Conservation (phyloP, 2,797 vertebrate genomes). For the Oryzias sinensis region DNA sequence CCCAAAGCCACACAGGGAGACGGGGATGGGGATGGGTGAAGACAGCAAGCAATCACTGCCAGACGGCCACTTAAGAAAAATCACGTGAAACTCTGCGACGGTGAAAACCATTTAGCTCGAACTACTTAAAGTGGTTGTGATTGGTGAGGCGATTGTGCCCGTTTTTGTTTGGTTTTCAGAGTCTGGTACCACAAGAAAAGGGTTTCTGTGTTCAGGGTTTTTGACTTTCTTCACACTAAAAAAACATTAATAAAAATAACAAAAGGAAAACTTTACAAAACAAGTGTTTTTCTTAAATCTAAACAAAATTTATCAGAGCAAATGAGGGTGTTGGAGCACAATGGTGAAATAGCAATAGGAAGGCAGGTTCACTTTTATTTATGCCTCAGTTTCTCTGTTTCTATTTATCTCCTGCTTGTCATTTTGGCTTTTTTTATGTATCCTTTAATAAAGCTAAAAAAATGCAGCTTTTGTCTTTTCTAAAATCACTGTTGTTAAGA, state of each 20-base stretch:
- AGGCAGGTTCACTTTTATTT: too few relatives aligned
- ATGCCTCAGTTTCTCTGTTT: too few relatives aligned
- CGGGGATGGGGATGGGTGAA: conserved; percentile 2
- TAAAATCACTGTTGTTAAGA: too few relatives aligned
- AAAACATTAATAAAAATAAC: not conserved
- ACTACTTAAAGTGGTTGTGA: not conserved
- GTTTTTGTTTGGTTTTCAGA: not conserved
- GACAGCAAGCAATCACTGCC: not conserved
- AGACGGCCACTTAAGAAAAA: conserved; percentile 1
- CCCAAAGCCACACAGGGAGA: conserved; percentile 20
- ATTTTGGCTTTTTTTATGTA: too few relatives aligned
- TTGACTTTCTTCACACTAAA: not conserved
- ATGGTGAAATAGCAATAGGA: too few relatives aligned
- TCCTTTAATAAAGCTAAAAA: too few relatives aligned
- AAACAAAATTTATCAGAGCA: not conserved
- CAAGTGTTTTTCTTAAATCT: not conserved
- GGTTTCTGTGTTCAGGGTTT: not conserved
- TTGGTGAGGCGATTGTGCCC: too few relatives aligned
- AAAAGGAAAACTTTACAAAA: not conserved
- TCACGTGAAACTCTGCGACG: not conserved
- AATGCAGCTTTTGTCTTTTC: too few relatives aligned
- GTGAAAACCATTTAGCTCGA: not conserved
- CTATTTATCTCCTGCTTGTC: too few relatives aligned
- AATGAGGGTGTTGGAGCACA: too few relatives aligned
- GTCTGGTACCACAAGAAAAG: not conserved